Base-by-base conservation (phyloP, 2,797 vertebrate species). In the Danio jaintianensis region DNA sequence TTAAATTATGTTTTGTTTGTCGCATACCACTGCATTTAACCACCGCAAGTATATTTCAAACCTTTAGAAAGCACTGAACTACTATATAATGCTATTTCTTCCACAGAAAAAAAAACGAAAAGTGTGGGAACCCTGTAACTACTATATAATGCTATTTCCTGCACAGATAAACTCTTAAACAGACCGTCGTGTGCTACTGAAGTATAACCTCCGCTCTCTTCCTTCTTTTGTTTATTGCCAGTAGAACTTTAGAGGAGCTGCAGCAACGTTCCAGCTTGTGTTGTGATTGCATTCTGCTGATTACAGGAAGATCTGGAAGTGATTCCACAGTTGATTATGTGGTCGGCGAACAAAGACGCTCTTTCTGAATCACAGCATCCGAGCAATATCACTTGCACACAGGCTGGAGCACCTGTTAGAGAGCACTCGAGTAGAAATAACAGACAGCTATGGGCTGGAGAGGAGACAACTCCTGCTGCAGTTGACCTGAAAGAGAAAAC, bases 301-400 rank as follows among this genome's bases (percentile, higher is more conserved):
- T 82, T 58, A 77, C 61, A 74, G 75, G 42, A 40, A 69, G 75
- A 73, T 88, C 86, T 89, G 83, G 84, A 86, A 85, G 75, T 75
- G 79, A 86, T 87, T 79, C 81, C 40, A 20, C 20, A 67, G 67
- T 74, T 84, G 86, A 87, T 89, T 88, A 82, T 79, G 69, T 77
- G 77, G 64, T 81, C 66, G 50, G 59, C 40, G 38, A 71, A 80
- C 75, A 48, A 55, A 62, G 43, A 76, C 70, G 78, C 79, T 83
- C 67, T 73, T 68, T 66, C 74, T 79, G 67, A 79, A 68, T 73
- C 42, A 6, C 15, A 75, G 64, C 64, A 66, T 71, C 45, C 75
- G 4, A 59, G 66, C 47, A 68, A 53, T 72, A 61, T 66, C 48
- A 42, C 38, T 66, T 81, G 71, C 61, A 71, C 59, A 36, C 69